Evolutionary conservation across 2,113 vertebrate genomes (phyloP).

Genomic region (Plotosus lineatus): DNA sequence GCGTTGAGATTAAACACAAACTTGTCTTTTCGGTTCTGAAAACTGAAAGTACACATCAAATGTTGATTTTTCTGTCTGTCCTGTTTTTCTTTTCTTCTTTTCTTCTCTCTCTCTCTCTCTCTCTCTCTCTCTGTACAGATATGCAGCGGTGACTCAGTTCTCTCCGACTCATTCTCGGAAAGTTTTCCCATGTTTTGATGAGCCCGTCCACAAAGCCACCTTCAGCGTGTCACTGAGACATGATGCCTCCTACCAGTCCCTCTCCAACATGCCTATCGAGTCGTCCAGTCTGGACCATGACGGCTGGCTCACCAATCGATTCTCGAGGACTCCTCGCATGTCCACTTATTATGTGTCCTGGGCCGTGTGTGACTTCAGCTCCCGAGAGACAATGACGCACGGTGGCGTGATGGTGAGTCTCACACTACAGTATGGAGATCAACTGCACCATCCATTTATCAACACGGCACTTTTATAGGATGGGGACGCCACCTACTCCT

Average conservation of each 20-base stretch:
- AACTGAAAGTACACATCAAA: too few relatives aligned
- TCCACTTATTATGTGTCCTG: conserved; percentile 97
- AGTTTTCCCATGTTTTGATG: conserved; percentile 97
- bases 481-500: background rate
- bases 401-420: conserved; percentile 89
- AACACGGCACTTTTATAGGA: background rate
- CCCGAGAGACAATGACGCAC: conserved; percentile 82
- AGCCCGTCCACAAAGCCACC: conserved; percentile 96
- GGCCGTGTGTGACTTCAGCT: conserved; percentile 98
- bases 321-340: conserved; percentile 88
- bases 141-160: conserved; percentile 93
- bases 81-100: background rate
- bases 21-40: too few relatives aligned
- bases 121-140: conserved; percentile 69
- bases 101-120: background rate
- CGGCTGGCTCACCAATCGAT: conserved; percentile 85
- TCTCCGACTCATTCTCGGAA: conserved; percentile 95
- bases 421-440: background rate
- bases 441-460: background rate
- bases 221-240: conserved; percentile 92
- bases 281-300: conserved; percentile 83
- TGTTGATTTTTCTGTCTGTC: background rate
- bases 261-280: conserved; percentile 96
- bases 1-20: too few relatives aligned
- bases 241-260: conserved; percentile 87